phyloP scores from a whole-genome alignment of 2,888 invertebrate species.

The Priocnemis perturbator region DNA sequence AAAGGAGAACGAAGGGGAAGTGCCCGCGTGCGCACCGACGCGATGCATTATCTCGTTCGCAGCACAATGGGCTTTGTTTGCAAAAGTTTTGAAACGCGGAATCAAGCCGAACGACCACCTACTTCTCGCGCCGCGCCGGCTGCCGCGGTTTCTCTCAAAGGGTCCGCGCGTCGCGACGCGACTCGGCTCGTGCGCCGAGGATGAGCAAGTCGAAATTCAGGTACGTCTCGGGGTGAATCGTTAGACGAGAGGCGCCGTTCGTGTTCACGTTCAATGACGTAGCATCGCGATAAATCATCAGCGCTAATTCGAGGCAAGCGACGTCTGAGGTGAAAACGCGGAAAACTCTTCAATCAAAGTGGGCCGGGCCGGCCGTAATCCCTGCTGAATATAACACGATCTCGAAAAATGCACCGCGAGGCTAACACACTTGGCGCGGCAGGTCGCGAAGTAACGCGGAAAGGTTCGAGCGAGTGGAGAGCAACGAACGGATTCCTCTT shows the following conservation, averaged over 20 bases:
- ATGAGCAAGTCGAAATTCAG: slow-evolving; percentile 2
- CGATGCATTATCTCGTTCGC: slow-evolving; percentile 53
- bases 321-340: too few species aligned
- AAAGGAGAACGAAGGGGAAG: slow-evolving; percentile 37
- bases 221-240: slow-evolving; percentile 2
- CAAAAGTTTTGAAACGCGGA: slow-evolving; percentile 52
- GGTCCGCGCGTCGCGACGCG: background rate
- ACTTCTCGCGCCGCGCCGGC: slow-evolving; percentile 37
- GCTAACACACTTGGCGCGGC: too few species aligned
- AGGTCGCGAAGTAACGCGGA: background rate
- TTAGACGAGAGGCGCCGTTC: slow-evolving; percentile 8
- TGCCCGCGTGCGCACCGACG: slow-evolving; percentile 32
- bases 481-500: slow-evolving; percentile 2
- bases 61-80: slow-evolving; percentile 56
- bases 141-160: slow-evolving; percentile 26
- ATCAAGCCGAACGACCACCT: slow-evolving; percentile 52
- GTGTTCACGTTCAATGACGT: background rate
- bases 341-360: too few species aligned
- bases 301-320: too few species aligned
- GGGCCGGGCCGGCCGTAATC: too few species aligned
- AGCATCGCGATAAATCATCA: too few species aligned
- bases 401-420: too few species aligned
- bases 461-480: background rate
- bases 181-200: background rate
- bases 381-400: too few species aligned